Conservation (phyloP, 2,797 vertebrate species). For the Danio albolineatus region DNA sequence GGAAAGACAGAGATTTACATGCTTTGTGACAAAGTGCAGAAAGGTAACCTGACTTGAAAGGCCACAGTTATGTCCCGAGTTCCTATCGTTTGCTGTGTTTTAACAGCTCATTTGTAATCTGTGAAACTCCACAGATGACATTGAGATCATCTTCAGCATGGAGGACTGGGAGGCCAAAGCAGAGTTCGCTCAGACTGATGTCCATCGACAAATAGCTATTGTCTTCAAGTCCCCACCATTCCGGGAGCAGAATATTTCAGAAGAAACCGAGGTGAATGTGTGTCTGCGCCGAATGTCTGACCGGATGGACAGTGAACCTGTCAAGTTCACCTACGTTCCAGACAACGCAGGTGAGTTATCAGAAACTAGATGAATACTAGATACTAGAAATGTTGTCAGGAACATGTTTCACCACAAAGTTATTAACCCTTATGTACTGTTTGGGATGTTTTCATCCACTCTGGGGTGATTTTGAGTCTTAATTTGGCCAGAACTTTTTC, state of each 20-base stretch:
- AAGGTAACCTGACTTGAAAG: slow-evolving; percentile 76
- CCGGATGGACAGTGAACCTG: slow-evolving; percentile 87
- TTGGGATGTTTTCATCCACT: no score
- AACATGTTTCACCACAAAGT: no score
- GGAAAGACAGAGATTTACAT: slow-evolving; percentile 92
- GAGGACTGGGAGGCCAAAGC: slow-evolving; percentile 89
- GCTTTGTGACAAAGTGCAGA: slow-evolving; percentile 95
- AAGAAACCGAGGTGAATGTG: slow-evolving; percentile 84
- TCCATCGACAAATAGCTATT: slow-evolving; percentile 93
- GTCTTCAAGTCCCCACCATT: slow-evolving; percentile 91
- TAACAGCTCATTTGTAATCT: background rate
- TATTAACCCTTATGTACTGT: no score
- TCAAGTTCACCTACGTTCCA: slow-evolving; percentile 87
- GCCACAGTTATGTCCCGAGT: background rate
- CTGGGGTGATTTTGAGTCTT: no score
- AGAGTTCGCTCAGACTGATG: slow-evolving; percentile 91
- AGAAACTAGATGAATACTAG: background rate
- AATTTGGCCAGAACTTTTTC: no score
- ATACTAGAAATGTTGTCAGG: background rate
- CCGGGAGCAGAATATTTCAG: slow-evolving; percentile 83
- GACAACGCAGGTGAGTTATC: slow-evolving; percentile 79
- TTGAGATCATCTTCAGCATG: slow-evolving; percentile 87
- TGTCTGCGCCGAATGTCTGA: slow-evolving; percentile 87
- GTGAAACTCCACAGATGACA: slow-evolving; percentile 81
- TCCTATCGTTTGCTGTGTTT: background rate